Evolutionary conservation across 2,888 invertebrate genomes (phyloP), one percentile per base, ranked within the genome.

Genomic region (Coremacera marginata): DNA sequence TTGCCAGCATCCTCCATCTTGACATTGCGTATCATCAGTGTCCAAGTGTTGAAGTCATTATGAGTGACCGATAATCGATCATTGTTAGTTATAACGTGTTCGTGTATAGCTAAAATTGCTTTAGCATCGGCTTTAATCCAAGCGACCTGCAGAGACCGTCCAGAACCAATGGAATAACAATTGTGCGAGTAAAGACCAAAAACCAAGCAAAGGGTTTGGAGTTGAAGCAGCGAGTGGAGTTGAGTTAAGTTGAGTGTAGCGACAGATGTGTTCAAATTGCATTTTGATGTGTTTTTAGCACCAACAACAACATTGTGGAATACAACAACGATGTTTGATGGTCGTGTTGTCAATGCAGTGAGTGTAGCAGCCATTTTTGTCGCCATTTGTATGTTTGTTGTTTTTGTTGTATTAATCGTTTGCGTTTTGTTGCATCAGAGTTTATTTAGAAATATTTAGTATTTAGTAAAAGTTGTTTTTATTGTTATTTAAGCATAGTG

Each of bases 51-150:
- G 91, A 93, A 95, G 91, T 96, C 96, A 90, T 95, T 96, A 92
- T 96, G 96, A 81, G 95, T 96, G 86, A 96, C 96, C 85, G 95
- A 94, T 87, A 96, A 92, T 86, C 96, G 92, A 83, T 94, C 95
- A 91, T 96, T 96, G 92, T 96, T 96, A 85, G 96, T 96, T 91
- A 97, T 96, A 88, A 96, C 96, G 90, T 96, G 95, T 89, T 96
- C 96, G 90, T 97, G 96, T 89, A 96, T 96, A 83, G 96, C 96
- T 89, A 97, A 92, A 89, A 96, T 95, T 84, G 96, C 96, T 91
- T 96, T 96, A 82, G 96, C 96, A 91, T 96, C 96, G 82, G 96
- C 96, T 90, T 96, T 96, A 90, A 97, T 96, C 96, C 96, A 97
- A 84, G 96, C 96, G 87, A 97, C 96, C 96, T 97, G 83, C 77